Conservation (phyloP, 2,888 invertebrate species). For the Pardosa pseudoannulata region DNA sequence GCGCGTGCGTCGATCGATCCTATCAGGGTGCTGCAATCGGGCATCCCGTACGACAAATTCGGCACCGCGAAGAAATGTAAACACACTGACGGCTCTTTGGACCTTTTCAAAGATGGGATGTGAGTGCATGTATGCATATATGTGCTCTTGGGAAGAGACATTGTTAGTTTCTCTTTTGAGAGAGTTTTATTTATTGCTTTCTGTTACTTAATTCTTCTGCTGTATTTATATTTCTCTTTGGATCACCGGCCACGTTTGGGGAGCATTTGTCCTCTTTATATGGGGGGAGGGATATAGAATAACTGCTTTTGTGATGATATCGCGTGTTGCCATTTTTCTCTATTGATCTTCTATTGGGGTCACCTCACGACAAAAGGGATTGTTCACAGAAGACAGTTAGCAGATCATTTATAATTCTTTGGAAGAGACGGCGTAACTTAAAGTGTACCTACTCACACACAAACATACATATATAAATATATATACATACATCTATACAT, state of each 20-base stretch:
- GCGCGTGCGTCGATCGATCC: slow-evolving; percentile 55
- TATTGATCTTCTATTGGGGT: too few relatives aligned
- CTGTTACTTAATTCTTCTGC: background rate
- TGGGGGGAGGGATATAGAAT: background rate
- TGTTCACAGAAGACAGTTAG: too few relatives aligned
- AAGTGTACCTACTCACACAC: too few relatives aligned
- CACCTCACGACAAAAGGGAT: too few relatives aligned
- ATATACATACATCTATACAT: too few relatives aligned
- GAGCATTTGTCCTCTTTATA: background rate
- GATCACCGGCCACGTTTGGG: background rate
- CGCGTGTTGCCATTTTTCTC: background rate
- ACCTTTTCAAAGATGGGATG: background rate
- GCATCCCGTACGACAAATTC: too few relatives aligned
- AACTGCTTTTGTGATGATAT: background rate
- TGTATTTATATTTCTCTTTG: background rate
- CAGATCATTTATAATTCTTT: too few relatives aligned
- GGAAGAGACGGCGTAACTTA: too few relatives aligned
- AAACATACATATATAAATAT: too few relatives aligned
- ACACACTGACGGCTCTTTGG: slow-evolving; percentile 24
- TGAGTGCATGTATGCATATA: too few relatives aligned
- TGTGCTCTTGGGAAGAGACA: background rate
- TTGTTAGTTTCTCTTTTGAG: slow-evolving; percentile 10
- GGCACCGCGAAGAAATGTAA: slow-evolving; percentile 39
- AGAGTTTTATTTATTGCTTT: too few relatives aligned
- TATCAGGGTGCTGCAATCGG: slow-evolving; percentile 16